phyloP scores from a whole-genome alignment of 2,113 vertebrate species.

The Alexandromys fortis region DNA sequence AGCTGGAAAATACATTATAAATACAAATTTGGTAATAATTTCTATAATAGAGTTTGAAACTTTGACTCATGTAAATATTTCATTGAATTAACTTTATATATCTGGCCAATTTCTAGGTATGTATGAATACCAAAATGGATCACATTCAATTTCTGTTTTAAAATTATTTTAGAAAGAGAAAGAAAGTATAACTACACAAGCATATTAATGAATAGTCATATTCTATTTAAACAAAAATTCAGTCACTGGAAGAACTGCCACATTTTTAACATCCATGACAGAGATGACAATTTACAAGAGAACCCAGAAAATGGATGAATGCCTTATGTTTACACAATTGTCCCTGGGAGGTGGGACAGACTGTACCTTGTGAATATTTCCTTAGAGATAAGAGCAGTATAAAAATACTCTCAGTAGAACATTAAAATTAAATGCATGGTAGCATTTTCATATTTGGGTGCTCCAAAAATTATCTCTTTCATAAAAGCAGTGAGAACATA shows the following conservation, averaged over 20 bases:
- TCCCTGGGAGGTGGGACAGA: not conserved
- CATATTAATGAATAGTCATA: not conserved
- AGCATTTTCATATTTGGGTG: not conserved
- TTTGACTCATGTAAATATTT: constrained; percentile 18
- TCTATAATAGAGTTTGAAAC: not conserved
- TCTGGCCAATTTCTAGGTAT: not conserved
- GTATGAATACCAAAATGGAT: not conserved
- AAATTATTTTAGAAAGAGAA: constrained; percentile 19
- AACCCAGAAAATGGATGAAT: not conserved
- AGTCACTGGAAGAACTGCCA: not conserved
- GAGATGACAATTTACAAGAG: not conserved
- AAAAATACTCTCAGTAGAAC: not conserved
- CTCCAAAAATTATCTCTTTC: not conserved
- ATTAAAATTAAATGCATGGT: constrained; percentile 13
- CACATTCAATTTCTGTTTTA: not conserved
- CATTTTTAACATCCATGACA: constrained; percentile 36
- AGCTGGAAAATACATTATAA: not conserved
- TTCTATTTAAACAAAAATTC: constrained; percentile 10
- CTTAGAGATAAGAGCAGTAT: not conserved
- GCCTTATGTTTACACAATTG: not conserved
- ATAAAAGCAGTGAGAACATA: not conserved
- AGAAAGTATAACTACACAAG: not conserved
- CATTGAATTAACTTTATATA: not conserved
- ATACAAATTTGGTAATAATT: not conserved
- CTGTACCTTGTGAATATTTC: not conserved